Evolutionary conservation across 1,140 invertebrate species (phyloP).

Genomic region (Aphidius ervi): DNA sequence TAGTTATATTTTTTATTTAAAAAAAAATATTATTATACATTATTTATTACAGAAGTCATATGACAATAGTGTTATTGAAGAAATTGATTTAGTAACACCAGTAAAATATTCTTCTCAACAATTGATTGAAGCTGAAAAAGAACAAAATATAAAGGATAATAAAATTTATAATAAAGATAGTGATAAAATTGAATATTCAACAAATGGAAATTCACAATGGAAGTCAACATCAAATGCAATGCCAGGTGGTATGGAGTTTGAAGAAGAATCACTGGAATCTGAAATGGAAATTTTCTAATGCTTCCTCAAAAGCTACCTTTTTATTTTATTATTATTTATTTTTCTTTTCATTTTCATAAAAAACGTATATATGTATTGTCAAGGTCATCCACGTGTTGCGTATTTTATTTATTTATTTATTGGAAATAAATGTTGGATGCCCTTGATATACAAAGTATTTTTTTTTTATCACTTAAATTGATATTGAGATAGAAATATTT

Average conservation of each 20-base stretch:
- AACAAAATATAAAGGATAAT: slow-evolving; percentile 13
- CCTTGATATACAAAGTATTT: no score
- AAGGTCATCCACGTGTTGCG: no score
- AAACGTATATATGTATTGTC: no score
- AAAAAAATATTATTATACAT: background rate
- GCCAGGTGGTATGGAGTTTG: slow-evolving; percentile 17
- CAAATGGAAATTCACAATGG: slow-evolving; percentile 11
- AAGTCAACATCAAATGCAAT: background rate
- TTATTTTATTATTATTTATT: no score
- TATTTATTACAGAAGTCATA: background rate
- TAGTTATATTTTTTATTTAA: slow-evolving; percentile 8
- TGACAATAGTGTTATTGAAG: slow-evolving; percentile 14
- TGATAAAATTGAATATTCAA: slow-evolving; percentile 11
- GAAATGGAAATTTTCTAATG: slow-evolving; percentile 15
- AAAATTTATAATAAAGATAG: slow-evolving; percentile 1
- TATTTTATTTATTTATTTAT: no score
- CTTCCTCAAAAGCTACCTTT: background rate
- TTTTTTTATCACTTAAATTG: no score
- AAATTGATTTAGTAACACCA: slow-evolving; percentile 31
- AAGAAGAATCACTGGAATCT: slow-evolving; percentile 16
- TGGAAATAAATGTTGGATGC: no score
- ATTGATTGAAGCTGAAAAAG: slow-evolving; percentile 15
- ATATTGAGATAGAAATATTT: no score
- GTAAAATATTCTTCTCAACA: slow-evolving; percentile 5
- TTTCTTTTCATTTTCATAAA: no score